Evolutionary conservation across 2,113 vertebrate genomes (phyloP).

Genomic region (Charina bottae): DNA sequence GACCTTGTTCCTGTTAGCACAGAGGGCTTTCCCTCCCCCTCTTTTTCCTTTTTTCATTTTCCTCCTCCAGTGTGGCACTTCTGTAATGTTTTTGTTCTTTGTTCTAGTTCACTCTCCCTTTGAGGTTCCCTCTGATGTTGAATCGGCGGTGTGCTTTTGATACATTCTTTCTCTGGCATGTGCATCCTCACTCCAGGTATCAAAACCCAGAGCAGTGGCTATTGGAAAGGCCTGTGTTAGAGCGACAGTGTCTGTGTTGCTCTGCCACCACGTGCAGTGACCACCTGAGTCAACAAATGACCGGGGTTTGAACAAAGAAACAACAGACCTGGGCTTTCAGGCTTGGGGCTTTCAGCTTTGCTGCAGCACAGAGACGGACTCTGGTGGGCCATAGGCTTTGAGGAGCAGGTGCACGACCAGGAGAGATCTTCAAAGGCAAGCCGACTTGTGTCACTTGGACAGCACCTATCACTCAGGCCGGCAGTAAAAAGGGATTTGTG

Average conservation of each 20-base stretch:
- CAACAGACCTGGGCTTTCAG: conserved; percentile 61
- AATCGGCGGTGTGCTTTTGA: conserved; percentile 74
- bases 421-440: conserved; percentile 24
- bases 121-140: conserved; percentile 78
- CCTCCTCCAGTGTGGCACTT: conserved; percentile 68
- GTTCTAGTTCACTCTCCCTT: conserved; percentile 76
- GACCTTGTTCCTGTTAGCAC: conserved; percentile 76
- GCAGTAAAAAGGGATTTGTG: background rate
- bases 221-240: conserved; percentile 76
- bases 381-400: conserved; percentile 54
- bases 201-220: conserved; percentile 73
- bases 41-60: conserved; percentile 27
- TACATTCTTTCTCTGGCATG: conserved; percentile 69
- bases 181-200: conserved; percentile 78
- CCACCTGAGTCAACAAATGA: conserved; percentile 69
- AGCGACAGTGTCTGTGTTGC: conserved; percentile 53
- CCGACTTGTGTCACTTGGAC: background rate
- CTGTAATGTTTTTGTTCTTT: conserved; percentile 79
- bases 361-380: background rate
- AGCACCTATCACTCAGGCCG: background rate
- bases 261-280: conserved; percentile 61
- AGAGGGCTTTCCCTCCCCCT: conserved; percentile 44
- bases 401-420: background rate
- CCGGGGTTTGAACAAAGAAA: conserved; percentile 74
- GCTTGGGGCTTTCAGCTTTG: conserved; percentile 22